phyloP scores from a whole-genome alignment of 2,797 vertebrate genomes.

The Platyrinchus mystaceus region DNA sequence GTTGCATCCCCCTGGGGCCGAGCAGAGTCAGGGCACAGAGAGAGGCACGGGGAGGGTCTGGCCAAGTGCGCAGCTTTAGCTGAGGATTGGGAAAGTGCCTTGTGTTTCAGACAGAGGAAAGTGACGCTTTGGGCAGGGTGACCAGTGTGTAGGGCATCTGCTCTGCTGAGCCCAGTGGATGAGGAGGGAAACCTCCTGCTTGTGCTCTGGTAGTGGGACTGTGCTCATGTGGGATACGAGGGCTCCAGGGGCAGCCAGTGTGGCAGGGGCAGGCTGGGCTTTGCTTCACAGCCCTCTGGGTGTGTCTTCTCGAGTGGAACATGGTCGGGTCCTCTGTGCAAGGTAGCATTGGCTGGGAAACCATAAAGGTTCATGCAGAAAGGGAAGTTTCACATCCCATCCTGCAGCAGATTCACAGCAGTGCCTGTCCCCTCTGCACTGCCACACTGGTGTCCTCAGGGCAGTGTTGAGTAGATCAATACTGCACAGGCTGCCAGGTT shows the following conservation, averaged over 20 bases:
- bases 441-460: not conserved
- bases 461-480: rapidly evolving
- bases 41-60: not conserved
- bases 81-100: not conserved
- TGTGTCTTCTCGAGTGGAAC: not conserved
- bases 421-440: not conserved
- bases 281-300: not conserved
- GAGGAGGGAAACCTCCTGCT: not conserved
- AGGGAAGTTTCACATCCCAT: not conserved
- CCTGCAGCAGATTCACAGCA: not conserved
- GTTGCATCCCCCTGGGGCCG: conserved; percentile 29
- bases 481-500: not conserved
- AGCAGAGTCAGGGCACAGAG: conserved; percentile 36
- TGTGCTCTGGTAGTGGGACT: not conserved
- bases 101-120: not conserved
- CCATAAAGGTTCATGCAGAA: rapidly evolving
- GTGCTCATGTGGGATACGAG: rapidly evolving
- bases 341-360: not conserved
- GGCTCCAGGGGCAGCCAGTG: not conserved
- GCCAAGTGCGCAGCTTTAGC: not conserved
- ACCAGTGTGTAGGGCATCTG: rapidly evolving
- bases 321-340: rapidly evolving
- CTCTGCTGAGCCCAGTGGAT: rapidly evolving
- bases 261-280: not conserved
- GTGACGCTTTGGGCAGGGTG: not conserved